Evolutionary conservation across 2,113 vertebrate genomes (phyloP).

Genomic region (Atrichornis clamosus): DNA sequence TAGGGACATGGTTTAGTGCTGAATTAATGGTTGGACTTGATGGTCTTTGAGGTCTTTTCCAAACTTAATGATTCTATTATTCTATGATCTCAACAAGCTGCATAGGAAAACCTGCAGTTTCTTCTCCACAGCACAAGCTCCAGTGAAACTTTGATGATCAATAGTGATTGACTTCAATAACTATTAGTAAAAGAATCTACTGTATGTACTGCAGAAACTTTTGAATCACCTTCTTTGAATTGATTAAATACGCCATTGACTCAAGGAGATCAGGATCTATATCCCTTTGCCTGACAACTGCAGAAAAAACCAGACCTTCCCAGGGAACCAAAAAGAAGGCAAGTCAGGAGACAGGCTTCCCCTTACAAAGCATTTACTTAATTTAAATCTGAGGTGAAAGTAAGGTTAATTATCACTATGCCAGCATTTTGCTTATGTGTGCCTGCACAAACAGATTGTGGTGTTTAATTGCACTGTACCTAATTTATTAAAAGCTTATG

Average conservation of each 20-base stretch:
- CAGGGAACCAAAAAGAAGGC: not conserved
- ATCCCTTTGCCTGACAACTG: not conserved
- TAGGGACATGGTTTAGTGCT: not conserved
- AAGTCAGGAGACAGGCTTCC: not conserved
- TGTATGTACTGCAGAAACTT: not conserved
- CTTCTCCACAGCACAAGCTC: not conserved
- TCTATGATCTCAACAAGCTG: not conserved
- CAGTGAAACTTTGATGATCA: conserved; percentile 25
- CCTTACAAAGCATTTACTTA: conserved; percentile 8
- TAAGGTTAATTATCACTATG: not conserved
- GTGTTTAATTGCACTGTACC: not conserved
- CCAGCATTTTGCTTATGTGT: not conserved
- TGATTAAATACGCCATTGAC: conserved; percentile 40
- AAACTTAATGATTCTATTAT: not conserved
- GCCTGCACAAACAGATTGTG: not conserved
- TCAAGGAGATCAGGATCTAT: not conserved
- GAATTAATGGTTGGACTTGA: not conserved
- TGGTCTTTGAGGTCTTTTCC: not conserved
- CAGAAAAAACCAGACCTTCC: not conserved
- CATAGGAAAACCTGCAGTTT: conserved; percentile 24
- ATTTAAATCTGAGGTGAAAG: conserved; percentile 23
- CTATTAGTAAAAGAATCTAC: conserved; percentile 37
- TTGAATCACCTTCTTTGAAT: not conserved
- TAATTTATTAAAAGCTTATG: not conserved
- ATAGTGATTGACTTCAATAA: conserved; percentile 15